phyloP scores from a whole-genome alignment of 2,888 invertebrate species.

The Cryptosula pallasiana region DNA sequence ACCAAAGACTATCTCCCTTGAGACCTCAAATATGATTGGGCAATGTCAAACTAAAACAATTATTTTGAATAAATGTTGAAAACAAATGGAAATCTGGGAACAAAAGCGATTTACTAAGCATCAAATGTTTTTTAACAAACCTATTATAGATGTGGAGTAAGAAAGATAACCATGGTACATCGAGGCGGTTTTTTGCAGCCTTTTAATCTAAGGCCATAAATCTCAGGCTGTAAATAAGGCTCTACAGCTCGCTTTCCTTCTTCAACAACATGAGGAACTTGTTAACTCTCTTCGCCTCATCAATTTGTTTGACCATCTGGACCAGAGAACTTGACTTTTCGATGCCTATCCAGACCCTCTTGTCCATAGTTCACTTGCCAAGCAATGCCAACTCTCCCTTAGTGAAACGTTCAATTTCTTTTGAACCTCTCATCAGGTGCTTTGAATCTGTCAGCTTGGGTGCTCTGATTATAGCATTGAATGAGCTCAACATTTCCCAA shows the following conservation, averaged over 20 bases:
- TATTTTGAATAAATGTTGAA: too few relatives aligned
- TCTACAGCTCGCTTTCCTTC: constrained; percentile 71
- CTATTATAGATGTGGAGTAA: too few relatives aligned
- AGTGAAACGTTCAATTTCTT: constrained; percentile 45
- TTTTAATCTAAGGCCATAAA: too few relatives aligned
- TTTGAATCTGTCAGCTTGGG: constrained; percentile 81
- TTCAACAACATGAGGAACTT: constrained; percentile 88
- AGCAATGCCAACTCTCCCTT: constrained; percentile 41
- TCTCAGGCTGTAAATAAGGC: not conserved
- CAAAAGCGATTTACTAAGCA: too few relatives aligned
- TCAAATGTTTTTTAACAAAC: too few relatives aligned
- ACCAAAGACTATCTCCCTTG: too few relatives aligned
- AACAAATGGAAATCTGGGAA: too few relatives aligned
- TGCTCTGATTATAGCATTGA: constrained; percentile 85
- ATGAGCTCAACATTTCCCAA: constrained; percentile 88
- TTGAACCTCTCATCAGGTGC: constrained; percentile 62
- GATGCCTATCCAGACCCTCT: constrained; percentile 70
- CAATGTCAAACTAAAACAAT: too few relatives aligned
- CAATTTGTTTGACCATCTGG: constrained; percentile 86
- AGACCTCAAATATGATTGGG: too few relatives aligned
- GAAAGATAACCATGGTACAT: too few relatives aligned
- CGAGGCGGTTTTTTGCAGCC: too few relatives aligned
- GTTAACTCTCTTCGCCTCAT: constrained; percentile 61
- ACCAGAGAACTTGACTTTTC: constrained; percentile 87
- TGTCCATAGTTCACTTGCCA: constrained; percentile 37